Evolutionary conservation across 1,140 invertebrate species (phyloP).

Genomic region (Argopecten irradians): DNA sequence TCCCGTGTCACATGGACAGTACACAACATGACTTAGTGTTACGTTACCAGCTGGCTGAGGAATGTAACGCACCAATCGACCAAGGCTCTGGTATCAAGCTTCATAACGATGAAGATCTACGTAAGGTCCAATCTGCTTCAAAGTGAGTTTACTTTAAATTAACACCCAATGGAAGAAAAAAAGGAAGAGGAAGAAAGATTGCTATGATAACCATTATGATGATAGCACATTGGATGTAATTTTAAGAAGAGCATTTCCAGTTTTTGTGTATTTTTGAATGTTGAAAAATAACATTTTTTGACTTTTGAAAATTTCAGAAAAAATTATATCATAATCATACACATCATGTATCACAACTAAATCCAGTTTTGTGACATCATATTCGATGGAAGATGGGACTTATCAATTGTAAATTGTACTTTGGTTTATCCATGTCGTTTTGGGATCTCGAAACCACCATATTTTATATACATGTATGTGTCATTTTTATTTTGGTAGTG

Average conservation of each 20-base stretch:
- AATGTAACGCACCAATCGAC: constrained; percentile 83
- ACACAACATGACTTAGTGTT: constrained; percentile 83
- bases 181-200: no score
- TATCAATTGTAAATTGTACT: no score
- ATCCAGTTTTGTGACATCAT: not conserved
- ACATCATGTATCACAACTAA: no score
- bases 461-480: not conserved
- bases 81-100: constrained; percentile 75
- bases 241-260: no score
- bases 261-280: no score
- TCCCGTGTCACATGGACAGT: constrained; percentile 84
- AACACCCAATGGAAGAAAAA: not conserved
- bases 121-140: constrained; percentile 83
- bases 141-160: constrained; percentile 59
- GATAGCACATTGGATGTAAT: no score
- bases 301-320: no score
- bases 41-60: constrained; percentile 80
- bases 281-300: no score
- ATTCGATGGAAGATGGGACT: not conserved
- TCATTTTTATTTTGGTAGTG: constrained; percentile 42
- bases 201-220: no score
- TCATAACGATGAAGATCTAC: constrained; percentile 71
- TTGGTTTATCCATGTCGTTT: no score
- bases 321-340: no score
- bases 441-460: no score